Conservation (phyloP, 2,888 invertebrate species). For the Caenorhabditis japonica region DNA sequence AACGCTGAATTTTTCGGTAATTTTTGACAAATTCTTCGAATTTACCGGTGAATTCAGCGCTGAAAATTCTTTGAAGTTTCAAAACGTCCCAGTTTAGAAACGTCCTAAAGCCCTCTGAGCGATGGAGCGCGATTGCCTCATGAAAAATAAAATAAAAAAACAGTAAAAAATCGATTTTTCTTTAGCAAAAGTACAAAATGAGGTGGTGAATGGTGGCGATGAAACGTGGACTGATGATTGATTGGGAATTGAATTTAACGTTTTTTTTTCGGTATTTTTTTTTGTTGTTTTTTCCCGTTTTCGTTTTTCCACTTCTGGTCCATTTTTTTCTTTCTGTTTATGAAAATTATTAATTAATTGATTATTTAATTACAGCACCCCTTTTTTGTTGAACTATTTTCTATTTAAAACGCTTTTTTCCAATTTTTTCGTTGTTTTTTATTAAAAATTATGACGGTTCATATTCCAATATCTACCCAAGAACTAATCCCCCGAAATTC, state of each 20-base stretch:
- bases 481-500: too few relatives aligned
- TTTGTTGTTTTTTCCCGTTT: not conserved
- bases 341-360: not conserved
- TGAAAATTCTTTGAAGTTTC: too few relatives aligned
- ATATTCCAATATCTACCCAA: not conserved
- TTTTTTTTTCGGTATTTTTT: conserved; percentile 3
- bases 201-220: conserved; percentile 51
- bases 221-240: conserved; percentile 54
- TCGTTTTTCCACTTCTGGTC: not conserved
- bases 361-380: too few relatives aligned
- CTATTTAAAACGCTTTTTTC: conserved; percentile 1
- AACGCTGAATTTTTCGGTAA: too few relatives aligned
- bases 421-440: not conserved
- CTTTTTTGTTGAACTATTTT: not conserved
- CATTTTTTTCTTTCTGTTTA: not conserved
- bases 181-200: conserved; percentile 59
- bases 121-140: too few relatives aligned
- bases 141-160: not conserved
- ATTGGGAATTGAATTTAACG: not conserved
- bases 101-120: too few relatives aligned
- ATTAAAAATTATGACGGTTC: too few relatives aligned
- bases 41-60: too few relatives aligned
- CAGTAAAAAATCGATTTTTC: too few relatives aligned
- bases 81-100: too few relatives aligned
- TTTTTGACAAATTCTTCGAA: too few relatives aligned